Evolutionary conservation across 2,888 invertebrate genomes (phyloP), one percentile per base, ranked within the genome.

Genomic region (Chironomus tentans): DNA sequence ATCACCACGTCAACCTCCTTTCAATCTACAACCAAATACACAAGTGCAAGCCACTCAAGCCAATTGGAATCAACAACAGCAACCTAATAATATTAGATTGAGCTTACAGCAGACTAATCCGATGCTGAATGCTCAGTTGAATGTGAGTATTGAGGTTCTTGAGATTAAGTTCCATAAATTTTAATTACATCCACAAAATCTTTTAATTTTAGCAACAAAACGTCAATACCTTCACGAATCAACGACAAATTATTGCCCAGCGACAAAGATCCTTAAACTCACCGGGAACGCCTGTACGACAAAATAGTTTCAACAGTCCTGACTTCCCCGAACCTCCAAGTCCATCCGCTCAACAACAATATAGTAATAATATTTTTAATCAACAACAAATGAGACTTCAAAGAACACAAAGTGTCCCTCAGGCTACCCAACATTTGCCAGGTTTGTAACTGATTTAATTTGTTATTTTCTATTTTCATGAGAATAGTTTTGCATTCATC

Each of bases 121-220:
- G 46, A 94, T 95, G 94, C 87, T 95, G 80, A 92, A 91, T 85
- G 92, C 92, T 79, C 93, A 93, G 84, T 86, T 93, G 80, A 91
- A 91, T 82, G 92, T 92, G 85, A 88, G 88, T 87, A 77, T 15
- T 18, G n/a, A n/a, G n/a, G n/a, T n/a, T n/a, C n/a, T n/a, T n/a
- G n/a, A n/a, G n/a, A n/a, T n/a, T n/a, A n/a, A n/a, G n/a, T n/a
- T n/a, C n/a, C n/a, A n/a, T n/a, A n/a, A n/a, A n/a, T n/a, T n/a
- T n/a, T n/a, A 24, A 24, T 24, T 24, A 4, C 4, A 24, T 3
- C 4, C 4, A 2, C 50, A 50, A 50, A 50, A 15, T 50, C 15
- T 13, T n/a, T 4, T 65, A 48, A 48, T 21, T 70, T 38, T 62
- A 72, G 24, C 73, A 77, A 56, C 77, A 75, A 78, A 76, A 77